phyloP scores from a whole-genome alignment of 92 coral and sea anemone genomes.

The Plumapathes pennacea region DNA sequence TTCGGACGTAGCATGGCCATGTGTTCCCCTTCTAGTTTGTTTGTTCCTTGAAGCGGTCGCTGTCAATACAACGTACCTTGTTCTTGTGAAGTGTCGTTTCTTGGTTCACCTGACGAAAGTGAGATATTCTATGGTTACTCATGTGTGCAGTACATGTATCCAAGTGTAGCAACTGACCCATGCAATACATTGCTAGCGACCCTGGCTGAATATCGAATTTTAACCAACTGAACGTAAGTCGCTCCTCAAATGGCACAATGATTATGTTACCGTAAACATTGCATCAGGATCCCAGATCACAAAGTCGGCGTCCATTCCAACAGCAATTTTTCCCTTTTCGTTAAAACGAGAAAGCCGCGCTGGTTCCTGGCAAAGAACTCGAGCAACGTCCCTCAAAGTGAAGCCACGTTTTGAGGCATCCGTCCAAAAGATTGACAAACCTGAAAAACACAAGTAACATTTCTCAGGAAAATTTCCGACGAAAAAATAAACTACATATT shows the following conservation, averaged over 20 bases:
- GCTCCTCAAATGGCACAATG: no score
- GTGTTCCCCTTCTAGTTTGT: no score
- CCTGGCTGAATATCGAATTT: background rate
- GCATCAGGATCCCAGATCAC: conserved; percentile 79
- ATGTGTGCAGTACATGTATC: no score
- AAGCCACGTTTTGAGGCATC: conserved; percentile 58
- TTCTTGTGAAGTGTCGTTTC: conserved; percentile 42
- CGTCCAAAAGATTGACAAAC: conserved; percentile 71
- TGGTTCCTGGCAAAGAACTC: conserved; percentile 72
- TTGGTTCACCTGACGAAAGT: conserved; percentile 42
- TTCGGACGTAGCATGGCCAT: no score
- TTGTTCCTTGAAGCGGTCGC: no score
- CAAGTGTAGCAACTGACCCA: no score
- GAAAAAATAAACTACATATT: no score
- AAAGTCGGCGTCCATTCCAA: conserved; percentile 77
- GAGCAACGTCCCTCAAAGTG: conserved; percentile 53
- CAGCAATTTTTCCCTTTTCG: conserved; percentile 63
- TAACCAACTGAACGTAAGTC: background rate
- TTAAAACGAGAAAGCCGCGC: conserved; percentile 61
- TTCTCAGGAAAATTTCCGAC: no score
- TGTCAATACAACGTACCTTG: conserved; percentile 40
- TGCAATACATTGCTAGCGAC: no score
- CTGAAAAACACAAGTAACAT: conserved; percentile 16
- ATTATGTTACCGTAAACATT: conserved; percentile 45
- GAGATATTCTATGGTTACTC: no score